These are phyloP conservation scores for Brachionus koreanus DNA, from an alignment of 1,140 invertebrate species.

Conservation along the genomic window DNA sequence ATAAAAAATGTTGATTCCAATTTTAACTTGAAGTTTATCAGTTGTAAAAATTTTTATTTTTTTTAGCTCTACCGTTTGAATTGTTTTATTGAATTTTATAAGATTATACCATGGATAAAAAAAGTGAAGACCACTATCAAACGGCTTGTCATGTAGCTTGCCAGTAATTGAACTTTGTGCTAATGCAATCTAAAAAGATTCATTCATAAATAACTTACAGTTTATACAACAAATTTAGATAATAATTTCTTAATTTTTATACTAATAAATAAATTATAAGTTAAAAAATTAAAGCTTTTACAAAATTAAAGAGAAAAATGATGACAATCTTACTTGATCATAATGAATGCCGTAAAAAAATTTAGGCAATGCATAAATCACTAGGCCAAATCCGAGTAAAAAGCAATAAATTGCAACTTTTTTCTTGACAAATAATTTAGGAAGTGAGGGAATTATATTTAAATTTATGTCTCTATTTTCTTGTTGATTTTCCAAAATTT, in stretches of 20 bases:
- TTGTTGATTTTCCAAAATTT: not conserved
- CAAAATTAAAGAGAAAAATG: not conserved
- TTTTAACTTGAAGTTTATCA: slow-evolving; percentile 26
- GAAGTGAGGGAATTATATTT: not conserved
- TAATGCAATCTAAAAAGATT: not conserved
- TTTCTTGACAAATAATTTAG: not conserved
- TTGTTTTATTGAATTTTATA: slow-evolving; percentile 6
- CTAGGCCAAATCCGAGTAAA: not conserved
- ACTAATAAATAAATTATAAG: too few species aligned
- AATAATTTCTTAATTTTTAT: too few species aligned
- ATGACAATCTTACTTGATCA: not conserved
- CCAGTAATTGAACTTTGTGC: slow-evolving; percentile 18
- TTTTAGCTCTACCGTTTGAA: not conserved
- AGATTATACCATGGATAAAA: slow-evolving; percentile 1
- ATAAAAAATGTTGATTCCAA: slow-evolving; percentile 3
- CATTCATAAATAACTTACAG: not conserved
- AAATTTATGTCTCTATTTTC: not conserved
- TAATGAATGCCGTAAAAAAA: slow-evolving; percentile 12
- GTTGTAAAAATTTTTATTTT: not conserved
- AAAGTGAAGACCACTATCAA: not conserved
- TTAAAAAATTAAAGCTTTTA: too few species aligned
- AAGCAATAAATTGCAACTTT: not conserved
- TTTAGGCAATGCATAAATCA: not conserved
- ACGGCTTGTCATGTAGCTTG: not conserved
- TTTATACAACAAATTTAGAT: too few species aligned